phyloP scores from a whole-genome alignment of 2,888 invertebrate species.

The Cyaniris semiargus region DNA sequence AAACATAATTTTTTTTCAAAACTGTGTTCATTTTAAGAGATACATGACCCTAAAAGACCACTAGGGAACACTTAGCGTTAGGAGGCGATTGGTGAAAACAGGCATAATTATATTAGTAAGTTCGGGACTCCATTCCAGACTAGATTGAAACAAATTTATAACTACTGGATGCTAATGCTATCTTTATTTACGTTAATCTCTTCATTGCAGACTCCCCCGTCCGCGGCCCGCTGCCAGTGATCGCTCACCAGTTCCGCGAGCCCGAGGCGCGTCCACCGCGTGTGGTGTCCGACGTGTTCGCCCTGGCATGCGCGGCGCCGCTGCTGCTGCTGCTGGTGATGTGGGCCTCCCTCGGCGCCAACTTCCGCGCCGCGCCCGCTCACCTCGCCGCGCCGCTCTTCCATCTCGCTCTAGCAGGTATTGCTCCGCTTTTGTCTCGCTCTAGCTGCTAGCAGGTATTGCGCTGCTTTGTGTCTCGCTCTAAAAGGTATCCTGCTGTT shows the following conservation, averaged over 20 bases:
- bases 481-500: too few species aligned
- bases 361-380: conserved; percentile 90
- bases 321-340: conserved; percentile 89
- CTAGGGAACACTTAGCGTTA: too few species aligned
- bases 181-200: too few species aligned
- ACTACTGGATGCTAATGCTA: too few species aligned
- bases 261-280: conserved; percentile 95
- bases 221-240: conserved; percentile 80
- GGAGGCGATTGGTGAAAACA: too few species aligned
- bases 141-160: too few species aligned
- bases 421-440: background rate
- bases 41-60: too few species aligned
- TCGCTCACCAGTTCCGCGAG: conserved; percentile 91
- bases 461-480: too few species aligned
- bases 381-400: conserved; percentile 91
- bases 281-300: conserved; percentile 94
- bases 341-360: conserved; percentile 94
- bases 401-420: conserved; percentile 93
- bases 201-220: background rate
- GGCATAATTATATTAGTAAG: too few species aligned
- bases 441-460: background rate
- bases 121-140: too few species aligned
- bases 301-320: conserved; percentile 89
- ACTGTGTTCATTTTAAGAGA: too few species aligned
- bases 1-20: too few species aligned